Conservation (phyloP, 2,888 invertebrate genomes). For the Eilema griseolum region DNA sequence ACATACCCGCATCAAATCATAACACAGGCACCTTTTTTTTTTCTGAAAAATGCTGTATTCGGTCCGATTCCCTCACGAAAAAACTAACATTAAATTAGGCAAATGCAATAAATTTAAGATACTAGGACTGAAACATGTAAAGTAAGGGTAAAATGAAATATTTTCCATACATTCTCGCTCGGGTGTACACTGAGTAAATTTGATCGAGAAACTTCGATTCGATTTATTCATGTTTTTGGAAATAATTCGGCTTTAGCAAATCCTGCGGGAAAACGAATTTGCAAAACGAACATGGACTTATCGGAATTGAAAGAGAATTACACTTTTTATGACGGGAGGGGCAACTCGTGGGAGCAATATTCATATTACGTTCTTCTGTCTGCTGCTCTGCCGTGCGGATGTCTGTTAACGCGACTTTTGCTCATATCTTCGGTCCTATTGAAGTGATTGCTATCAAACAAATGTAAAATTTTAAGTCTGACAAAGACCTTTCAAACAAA, state of each 20-base stretch:
- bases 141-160: conserved; percentile 8
- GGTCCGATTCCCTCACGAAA: conserved; percentile 21
- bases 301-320: background rate
- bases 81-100: conserved; percentile 28
- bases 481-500: too few relatives aligned
- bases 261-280: conserved; percentile 11
- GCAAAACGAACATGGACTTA: conserved; percentile 16
- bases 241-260: conserved; percentile 12
- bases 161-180: conserved; percentile 17
- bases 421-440: too few relatives aligned
- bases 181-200: conserved; percentile 15
- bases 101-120: conserved; percentile 11
- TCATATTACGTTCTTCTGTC: too few relatives aligned
- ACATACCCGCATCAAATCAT: background rate
- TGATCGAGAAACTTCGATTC: conserved; percentile 2
- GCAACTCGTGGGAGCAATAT: background rate
- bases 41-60: background rate
- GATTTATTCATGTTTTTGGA: conserved; percentile 10
- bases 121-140: conserved; percentile 6
- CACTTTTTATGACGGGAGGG: background rate
- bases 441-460: too few relatives aligned
- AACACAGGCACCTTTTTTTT: background rate
- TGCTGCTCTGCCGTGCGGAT: too few relatives aligned
- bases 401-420: too few relatives aligned
- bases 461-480: too few relatives aligned